These are phyloP conservation scores for Choloepus hoffmanni DNA, from an alignment of 2,113 vertebrate genomes.

Conservation along the genomic window DNA sequence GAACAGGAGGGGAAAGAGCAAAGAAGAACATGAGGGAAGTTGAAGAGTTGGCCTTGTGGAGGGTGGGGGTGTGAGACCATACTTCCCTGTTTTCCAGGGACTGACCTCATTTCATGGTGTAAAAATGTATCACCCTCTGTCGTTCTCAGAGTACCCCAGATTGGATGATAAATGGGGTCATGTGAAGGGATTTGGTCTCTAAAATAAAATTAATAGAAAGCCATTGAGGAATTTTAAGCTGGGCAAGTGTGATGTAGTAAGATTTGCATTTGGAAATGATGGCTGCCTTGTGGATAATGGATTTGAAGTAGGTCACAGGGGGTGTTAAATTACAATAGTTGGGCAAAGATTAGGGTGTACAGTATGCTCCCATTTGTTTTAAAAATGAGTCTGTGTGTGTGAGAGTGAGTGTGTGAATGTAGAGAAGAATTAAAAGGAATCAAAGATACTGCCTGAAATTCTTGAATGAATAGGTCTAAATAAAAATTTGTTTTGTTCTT, in stretches of 20 bases:
- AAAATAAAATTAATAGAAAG: neutral
- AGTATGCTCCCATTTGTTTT: neutral
- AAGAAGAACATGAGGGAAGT: neutral
- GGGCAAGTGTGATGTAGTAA: neutral
- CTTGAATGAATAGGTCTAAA: too few species aligned
- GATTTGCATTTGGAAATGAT: neutral
- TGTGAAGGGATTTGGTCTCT: neutral
- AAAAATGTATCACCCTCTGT: slow-evolving; percentile 35
- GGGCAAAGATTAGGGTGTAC: neutral
- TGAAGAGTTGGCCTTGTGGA: neutral
- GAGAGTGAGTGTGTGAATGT: too few species aligned
- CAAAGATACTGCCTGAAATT: too few species aligned
- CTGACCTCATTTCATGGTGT: slow-evolving; percentile 40
- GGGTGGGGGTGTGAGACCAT: neutral
- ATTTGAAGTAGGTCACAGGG: neutral
- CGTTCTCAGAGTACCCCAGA: slow-evolving; percentile 32
- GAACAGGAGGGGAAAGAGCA: too few species aligned
- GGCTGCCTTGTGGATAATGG: neutral
- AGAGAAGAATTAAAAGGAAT: too few species aligned
- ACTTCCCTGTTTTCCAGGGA: slow-evolving; percentile 1
- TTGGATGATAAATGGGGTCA: slow-evolving; percentile 58
- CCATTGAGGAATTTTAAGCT: neutral
- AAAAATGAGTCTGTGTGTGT: neutral
- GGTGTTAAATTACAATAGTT: neutral
- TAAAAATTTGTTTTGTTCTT: too few species aligned